phyloP scores from a whole-genome alignment of 2,113 vertebrate species.

The Cathartes aura region DNA sequence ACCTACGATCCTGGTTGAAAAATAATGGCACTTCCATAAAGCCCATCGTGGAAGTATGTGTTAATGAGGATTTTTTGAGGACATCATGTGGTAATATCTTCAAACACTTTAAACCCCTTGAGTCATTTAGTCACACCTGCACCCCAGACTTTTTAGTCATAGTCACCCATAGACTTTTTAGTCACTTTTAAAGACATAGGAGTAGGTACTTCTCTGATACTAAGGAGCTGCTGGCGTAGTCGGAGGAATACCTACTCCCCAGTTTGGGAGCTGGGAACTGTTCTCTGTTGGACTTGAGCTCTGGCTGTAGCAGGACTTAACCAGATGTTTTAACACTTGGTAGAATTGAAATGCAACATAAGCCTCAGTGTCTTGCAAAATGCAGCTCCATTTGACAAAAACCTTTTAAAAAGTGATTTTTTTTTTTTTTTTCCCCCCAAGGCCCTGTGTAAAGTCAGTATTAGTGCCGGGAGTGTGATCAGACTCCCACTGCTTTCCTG shows the following conservation, averaged over 20 bases:
- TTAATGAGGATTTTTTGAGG: neutral
- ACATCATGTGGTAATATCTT: neutral
- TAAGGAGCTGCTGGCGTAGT: rapidly evolving
- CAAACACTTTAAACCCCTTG: neutral
- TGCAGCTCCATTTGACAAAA: neutral
- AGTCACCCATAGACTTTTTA: too few species aligned
- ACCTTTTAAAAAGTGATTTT: neutral
- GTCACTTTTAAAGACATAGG: neutral
- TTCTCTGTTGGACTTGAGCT: neutral
- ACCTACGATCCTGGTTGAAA: neutral
- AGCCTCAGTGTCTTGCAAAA: neutral
- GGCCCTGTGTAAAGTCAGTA: neutral
- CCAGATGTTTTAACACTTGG: neutral
- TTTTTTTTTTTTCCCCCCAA: neutral
- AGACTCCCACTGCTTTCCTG: neutral
- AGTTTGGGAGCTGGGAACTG: neutral
- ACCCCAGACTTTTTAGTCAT: neutral
- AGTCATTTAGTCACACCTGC: neutral
- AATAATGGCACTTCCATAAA: neutral
- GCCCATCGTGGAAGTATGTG: neutral
- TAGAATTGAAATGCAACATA: neutral
- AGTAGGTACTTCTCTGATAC: neutral
- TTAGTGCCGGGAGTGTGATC: neutral
- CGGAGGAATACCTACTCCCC: neutral
- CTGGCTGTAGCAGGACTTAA: neutral